phyloP scores from a whole-genome alignment of 2,113 vertebrate genomes.

The Cisticola juncidis region DNA sequence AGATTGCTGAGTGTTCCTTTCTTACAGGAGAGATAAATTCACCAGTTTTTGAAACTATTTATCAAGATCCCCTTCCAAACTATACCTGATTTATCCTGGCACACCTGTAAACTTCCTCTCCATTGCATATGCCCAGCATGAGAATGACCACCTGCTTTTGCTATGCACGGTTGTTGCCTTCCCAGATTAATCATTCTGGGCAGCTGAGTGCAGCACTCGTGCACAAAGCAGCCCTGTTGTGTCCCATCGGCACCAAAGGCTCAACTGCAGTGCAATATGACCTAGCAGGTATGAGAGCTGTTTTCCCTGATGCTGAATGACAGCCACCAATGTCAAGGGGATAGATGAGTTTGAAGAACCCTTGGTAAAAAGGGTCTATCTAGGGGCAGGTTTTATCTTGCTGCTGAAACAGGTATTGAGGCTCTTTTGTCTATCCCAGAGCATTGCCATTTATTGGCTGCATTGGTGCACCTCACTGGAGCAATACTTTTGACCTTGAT shows the following conservation, averaged over 20 bases:
- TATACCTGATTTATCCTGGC: background rate
- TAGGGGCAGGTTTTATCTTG: background rate
- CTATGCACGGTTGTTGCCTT: background rate
- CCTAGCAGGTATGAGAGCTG: background rate
- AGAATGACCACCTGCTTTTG: background rate
- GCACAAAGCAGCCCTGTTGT: background rate
- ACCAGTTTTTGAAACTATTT: background rate
- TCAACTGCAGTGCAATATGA: background rate
- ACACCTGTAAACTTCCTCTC: background rate
- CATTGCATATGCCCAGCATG: background rate
- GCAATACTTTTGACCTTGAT: background rate
- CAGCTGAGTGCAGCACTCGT: background rate
- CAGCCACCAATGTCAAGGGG: background rate
- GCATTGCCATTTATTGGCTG: background rate
- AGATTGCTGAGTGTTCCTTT: background rate
- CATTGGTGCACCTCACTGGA: background rate
- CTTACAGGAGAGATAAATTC: background rate
- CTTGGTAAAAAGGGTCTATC: background rate
- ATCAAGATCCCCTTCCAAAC: background rate
- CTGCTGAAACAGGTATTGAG: background rate
- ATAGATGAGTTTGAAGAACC: background rate
- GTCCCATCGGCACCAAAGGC: background rate
- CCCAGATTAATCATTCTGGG: background rate
- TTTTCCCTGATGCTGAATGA: background rate
- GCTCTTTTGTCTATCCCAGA: background rate